These are phyloP conservation scores for Sitta europaea DNA, from an alignment of 2,113 vertebrate genomes.

Conservation along the genomic window DNA sequence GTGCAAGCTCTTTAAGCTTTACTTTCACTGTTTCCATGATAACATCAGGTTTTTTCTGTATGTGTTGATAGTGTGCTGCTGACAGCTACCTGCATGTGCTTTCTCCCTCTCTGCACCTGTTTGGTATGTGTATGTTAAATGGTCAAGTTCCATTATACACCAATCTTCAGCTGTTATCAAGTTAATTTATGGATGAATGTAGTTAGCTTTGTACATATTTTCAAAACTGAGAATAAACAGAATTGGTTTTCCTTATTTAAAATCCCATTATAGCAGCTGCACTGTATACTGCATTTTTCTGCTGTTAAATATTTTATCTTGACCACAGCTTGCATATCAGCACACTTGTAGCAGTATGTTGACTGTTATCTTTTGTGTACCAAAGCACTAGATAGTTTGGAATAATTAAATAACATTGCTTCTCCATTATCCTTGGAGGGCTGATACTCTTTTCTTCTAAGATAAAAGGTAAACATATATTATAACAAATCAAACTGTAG, in stretches of 20 bases:
- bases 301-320: constrained; percentile 66
- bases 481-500: constrained; percentile 56
- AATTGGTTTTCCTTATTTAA: constrained; percentile 41
- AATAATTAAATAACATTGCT: constrained; percentile 67
- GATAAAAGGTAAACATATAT: constrained; percentile 71
- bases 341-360: constrained; percentile 59
- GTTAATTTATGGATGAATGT: background rate
- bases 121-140: background rate
- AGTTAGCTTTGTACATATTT: background rate
- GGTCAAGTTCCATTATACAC: background rate
- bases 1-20: background rate
- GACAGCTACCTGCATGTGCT: background rate
- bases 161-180: background rate
- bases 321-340: constrained; percentile 60
- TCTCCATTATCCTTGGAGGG: constrained; percentile 20
- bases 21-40: background rate
- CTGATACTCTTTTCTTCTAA: constrained; percentile 53
- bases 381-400: constrained; percentile 45
- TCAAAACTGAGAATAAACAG: background rate
- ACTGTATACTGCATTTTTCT: constrained; percentile 38
- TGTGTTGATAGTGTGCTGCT: background rate
- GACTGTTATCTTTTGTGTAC: constrained; percentile 68
- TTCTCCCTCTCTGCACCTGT: background rate
- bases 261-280: constrained; percentile 26
- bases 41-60: background rate